Evolutionary conservation across 2,888 invertebrate species (phyloP), one percentile per base, ranked within the genome.

Genomic region (Schizotus pectinicornis): DNA sequence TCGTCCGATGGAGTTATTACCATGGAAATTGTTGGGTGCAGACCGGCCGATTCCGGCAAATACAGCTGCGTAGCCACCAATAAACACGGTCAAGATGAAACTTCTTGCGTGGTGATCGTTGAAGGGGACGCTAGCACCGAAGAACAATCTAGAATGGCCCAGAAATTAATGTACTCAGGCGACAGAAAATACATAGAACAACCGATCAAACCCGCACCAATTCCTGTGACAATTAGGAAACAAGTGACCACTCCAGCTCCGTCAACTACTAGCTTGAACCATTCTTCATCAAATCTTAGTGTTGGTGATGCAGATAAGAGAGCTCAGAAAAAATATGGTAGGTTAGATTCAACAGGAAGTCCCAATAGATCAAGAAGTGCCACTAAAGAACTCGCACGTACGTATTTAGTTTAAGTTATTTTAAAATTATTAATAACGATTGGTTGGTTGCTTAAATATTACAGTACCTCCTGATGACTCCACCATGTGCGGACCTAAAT

Each of bases 1-100:
- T 89, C 92, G 76, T 88, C 95, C 2, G 95, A 96, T 79, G 99
- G 99, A 69, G 97, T 99, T 41, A 92, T 97, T 50, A 95, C 97
- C 0, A 88, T 99, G 83, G 99, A 99, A 84, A 96, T 99, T 70
- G 87, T 93, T 65, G 94, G 95, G 81, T 96, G 97, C 77, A 89
- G 91, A 72, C 91, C 95, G 0, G 91, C 91, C 57, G 99, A 99
- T 83, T 95, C 96, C 62, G 99, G 99, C 67, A 95, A 93, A 78
- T 99, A 99, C 82, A 88, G 88, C 38, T 98, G 98, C 80, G 86
- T 92, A 33, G 98, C 99, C 11, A 91, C 90, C 66, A 99, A 99
- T 82, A 85, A 86, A 48, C 94, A 97, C 76, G 99, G 99, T 71
- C 89, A 90, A 31, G 98, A 97, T 73, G 97, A 98, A 83, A 97